Evolutionary conservation across 2,113 vertebrate species (phyloP), one percentile per base, ranked within the genome.

Genomic region (Atractosteus spatula): DNA sequence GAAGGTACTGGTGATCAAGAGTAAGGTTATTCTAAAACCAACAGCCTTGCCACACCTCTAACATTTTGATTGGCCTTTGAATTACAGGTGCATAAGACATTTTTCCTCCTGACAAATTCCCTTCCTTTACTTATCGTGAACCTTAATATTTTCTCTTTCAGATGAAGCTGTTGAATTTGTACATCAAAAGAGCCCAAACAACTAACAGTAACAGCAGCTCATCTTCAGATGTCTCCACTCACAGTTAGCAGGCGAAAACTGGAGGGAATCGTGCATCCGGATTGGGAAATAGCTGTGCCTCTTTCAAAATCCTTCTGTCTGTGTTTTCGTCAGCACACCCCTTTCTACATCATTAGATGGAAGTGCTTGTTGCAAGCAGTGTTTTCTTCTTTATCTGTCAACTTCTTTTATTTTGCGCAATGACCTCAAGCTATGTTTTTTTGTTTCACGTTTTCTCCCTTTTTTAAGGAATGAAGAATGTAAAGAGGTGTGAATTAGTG

Each of bases 131-230:
- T 16, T 61, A 12, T 29, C 45, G 11, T 10, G 61, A 29, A 41
- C 2, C 47, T 44, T 41, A 41, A 8, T 43, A 3, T 44, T 41
- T 76, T 47, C 62, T 66, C 54, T 63, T 29, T 44, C 90, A 98
- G 96, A 98, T 98, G 95, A 98, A 98, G 86, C 92, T 98, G 57
- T 85, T 99, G 56, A 99, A 99, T 79, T 90, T 99, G 72, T 99
- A 99, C 82, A 99, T 99, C 89, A 98, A 97, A 88, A 89, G 96
- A 76, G 97, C 96, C 8, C 97, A 99, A 80, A 97, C 95, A 6
- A 96, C 95, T 72, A 96, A 95, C 89, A 97, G 96, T 92, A 98
- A 94, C 92, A 98, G 96, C 93, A 98, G 96, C 92, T 95, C 94
- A 76, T 98, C 97, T 69, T 98, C 97, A 2, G 96, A 98, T 73